Base-by-base conservation (phyloP, 2,888 invertebrate species). In the Brachyptera risi region DNA sequence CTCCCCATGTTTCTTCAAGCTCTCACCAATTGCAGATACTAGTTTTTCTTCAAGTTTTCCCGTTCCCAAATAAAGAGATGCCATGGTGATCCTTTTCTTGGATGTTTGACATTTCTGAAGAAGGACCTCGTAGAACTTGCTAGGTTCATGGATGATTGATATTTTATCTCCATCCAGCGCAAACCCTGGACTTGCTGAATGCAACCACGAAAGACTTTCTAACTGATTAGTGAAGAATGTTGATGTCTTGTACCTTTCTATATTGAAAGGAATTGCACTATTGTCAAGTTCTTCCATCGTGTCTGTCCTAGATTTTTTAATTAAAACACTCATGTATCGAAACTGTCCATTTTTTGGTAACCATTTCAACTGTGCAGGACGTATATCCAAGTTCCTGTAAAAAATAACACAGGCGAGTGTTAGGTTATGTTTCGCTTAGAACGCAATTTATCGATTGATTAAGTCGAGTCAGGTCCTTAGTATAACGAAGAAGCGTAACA, bases 21-120 rank as follows among this genome's bases (percentile, higher is more conserved):
- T 85, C 35, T 80, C 73, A 67, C 83, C 79, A 57, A 92, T 81
- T 38, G 81, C 77, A 56, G 83, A 77, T 72, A 86, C 88, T 71
- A 99, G 77, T 57, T 86, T 81, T 61, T 80, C 79, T 75, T 98
- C 98, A 68, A 94, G 76, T 17, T 80, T 73, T 0, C 96, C 96
- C 56, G 88, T 95, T 13, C 99, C 98, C 61, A 98, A 78, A 73
- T 99, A 99, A 11, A 99, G 78, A 63, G 98, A 96, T 3, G 93
- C 92, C 56, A 99, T 75, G 0, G 87, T 86, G 69, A 95, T 88
- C 68, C 93, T 80, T 56, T 78, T 76, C 63, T 80, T 83, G 0
- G 93, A 90, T 58, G 74, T 76, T 58, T 76, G 75, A 71, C 88
- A 86, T 71, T 85, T 83, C 49, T 86, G 79, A 65, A 88, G 74